Conservation (phyloP, 2,797 vertebrate species). For the Danio choprae region DNA sequence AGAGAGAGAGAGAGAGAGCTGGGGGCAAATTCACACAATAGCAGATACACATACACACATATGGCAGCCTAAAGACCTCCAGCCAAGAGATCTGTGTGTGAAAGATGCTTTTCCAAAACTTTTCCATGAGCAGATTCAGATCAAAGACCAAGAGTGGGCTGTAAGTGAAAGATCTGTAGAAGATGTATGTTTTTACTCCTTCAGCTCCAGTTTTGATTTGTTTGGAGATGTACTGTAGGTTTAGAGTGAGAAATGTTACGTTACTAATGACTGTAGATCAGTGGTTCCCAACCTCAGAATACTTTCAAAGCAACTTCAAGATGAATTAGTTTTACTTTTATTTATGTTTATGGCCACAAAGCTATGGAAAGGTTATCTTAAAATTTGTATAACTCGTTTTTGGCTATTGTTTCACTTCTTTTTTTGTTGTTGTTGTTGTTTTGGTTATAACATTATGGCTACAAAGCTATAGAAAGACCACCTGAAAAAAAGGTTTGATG, state of each 20-base stretch:
- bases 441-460: too few relatives aligned
- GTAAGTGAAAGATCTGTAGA: neutral
- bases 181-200: neutral
- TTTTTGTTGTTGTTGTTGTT: too few relatives aligned
- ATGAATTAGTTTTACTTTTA: too few relatives aligned
- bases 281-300: too few relatives aligned
- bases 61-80: constrained; percentile 1
- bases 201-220: neutral
- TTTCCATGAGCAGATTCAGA: constrained; percentile 13
- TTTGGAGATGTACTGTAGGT: neutral
- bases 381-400: too few relatives aligned
- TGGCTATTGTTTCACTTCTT: too few relatives aligned
- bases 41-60: neutral
- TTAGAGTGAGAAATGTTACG: neutral
- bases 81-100: constrained; percentile 11
- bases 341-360: too few relatives aligned
- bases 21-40: constrained; percentile 28
- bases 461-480: too few relatives aligned
- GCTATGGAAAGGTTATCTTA: too few relatives aligned
- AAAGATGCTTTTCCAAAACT: constrained; percentile 24
- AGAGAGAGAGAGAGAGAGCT: constrained; percentile 17
- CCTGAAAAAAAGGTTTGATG: too few relatives aligned
- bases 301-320: too few relatives aligned
- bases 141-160: constrained; percentile 3
- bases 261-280: neutral